phyloP scores from a whole-genome alignment of 1,140 invertebrate species.

The Tetraneura akinire region DNA sequence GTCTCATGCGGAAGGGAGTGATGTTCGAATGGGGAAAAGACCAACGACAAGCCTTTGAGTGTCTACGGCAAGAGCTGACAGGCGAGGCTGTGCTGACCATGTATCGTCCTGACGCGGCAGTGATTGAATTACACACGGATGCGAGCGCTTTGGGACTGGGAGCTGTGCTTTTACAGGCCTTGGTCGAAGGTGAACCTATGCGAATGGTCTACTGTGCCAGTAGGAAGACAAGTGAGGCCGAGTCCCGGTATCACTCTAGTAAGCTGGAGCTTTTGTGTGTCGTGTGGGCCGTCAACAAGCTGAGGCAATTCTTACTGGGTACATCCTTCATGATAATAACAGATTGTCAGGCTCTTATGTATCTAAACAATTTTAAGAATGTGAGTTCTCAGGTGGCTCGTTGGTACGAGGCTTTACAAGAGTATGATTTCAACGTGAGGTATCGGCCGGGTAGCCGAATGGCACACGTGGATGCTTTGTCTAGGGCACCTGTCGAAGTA shows the following conservation, averaged over 20 bases:
- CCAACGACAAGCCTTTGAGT: background rate
- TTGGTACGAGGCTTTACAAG: slow-evolving; percentile 57
- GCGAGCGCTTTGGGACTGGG: slow-evolving; percentile 56
- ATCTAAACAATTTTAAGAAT: slow-evolving; percentile 37
- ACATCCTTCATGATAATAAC: slow-evolving; percentile 6
- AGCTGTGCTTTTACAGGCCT: slow-evolving; percentile 56
- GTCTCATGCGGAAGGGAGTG: background rate
- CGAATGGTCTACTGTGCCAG: slow-evolving; percentile 26
- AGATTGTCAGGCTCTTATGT: slow-evolving; percentile 31
- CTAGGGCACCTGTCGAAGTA: background rate
- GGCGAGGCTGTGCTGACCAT: slow-evolving; percentile 56
- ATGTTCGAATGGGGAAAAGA: background rate
- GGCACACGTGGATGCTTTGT: slow-evolving; percentile 58
- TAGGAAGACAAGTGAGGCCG: background rate
- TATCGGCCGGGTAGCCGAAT: slow-evolving; percentile 56
- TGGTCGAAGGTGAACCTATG: background rate
- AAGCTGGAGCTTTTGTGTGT: slow-evolving; percentile 25
- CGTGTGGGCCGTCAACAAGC: background rate
- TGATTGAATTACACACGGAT: slow-evolving; percentile 57
- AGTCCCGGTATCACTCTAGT: slow-evolving; percentile 24
- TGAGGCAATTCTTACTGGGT: background rate
- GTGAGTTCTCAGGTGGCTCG: slow-evolving; percentile 55
- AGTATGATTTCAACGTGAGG: slow-evolving; percentile 55
- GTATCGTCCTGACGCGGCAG: slow-evolving; percentile 54
- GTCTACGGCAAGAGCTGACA: slow-evolving; percentile 40